Percentiles rank a stretch among this genome's conserved stretches.
phyloP scores from a whole-genome alignment of 2,797 vertebrate species.

The Champsocephalus gunnari region DNA sequence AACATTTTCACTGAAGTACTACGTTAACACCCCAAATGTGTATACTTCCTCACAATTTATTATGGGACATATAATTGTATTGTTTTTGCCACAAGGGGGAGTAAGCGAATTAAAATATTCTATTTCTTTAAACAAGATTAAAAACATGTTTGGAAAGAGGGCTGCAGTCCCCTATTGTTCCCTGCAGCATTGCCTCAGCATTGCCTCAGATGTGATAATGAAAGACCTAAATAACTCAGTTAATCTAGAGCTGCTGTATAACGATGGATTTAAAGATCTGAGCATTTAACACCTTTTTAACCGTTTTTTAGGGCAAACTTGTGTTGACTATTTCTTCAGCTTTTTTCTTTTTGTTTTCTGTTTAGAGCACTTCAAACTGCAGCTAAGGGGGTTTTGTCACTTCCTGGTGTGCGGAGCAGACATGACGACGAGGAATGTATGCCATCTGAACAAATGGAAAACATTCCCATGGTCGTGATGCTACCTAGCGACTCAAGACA shows the following conservation, averaged over 20 bases:
- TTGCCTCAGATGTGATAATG: constrained; percentile 14
- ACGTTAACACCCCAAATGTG: neutral
- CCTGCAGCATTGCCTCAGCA: constrained; percentile 2
- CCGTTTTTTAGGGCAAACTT: neutral
- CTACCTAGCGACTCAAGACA: constrained; percentile 57
- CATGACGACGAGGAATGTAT: constrained; percentile 68
- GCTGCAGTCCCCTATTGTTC: constrained; percentile 58
- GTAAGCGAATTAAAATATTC: constrained; percentile 56
- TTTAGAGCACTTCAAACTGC: constrained; percentile 26
- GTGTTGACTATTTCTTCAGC: neutral
- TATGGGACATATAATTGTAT: neutral
- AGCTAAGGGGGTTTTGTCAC: constrained; percentile 36
- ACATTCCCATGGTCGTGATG: constrained; percentile 65
- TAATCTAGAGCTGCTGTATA: neutral
- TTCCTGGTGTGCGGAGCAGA: constrained; percentile 65
- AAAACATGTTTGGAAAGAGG: constrained; percentile 68
- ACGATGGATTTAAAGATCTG: neutral
- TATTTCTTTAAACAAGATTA: constrained; percentile 52
- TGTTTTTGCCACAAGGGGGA: constrained; percentile 79
- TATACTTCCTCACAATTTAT: constrained; percentile 10
- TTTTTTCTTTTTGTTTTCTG: constrained; percentile 3
- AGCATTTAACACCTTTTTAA: neutral
- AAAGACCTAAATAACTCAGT: neutral
- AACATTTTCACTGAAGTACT: neutral
- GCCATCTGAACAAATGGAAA: constrained; percentile 79